A percentile compares a stretch with the other conserved stretches of the same genome.
These are phyloP conservation scores for Rhineura floridana DNA, from an alignment of 2,113 vertebrate species.

Conservation along the genomic window DNA sequence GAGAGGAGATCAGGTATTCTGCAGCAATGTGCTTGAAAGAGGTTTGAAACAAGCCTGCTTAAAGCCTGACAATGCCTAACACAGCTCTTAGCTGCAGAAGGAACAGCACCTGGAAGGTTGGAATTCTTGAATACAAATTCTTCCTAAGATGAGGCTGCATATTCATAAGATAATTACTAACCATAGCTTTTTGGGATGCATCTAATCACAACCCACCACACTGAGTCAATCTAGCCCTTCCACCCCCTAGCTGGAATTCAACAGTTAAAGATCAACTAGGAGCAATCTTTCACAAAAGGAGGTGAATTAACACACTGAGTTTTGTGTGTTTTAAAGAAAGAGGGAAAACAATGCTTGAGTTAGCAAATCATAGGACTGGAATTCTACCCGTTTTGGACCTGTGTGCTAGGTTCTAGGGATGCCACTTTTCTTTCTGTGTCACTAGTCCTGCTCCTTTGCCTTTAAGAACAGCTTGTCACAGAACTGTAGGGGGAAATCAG, in stretches of 20 bases:
- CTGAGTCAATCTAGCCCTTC: not conserved
- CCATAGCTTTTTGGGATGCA: not conserved
- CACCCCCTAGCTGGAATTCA: constrained; percentile 6
- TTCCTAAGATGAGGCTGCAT: constrained; percentile 6
- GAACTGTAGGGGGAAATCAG: not conserved
- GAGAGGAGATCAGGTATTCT: constrained; percentile 1
- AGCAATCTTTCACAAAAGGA: constrained; percentile 18
- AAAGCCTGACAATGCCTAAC: not conserved
- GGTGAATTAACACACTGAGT: not conserved
- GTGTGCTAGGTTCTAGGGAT: not conserved
- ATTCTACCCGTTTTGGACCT: not conserved
- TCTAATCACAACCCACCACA: constrained; percentile 12
- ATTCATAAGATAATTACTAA: constrained; percentile 20
- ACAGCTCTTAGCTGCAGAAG: not conserved
- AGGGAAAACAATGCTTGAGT: not conserved
- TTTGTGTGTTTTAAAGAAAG: constrained; percentile 4
- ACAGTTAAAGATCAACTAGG: constrained; percentile 16
- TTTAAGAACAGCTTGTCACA: not conserved
- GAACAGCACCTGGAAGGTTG: constrained; percentile 25
- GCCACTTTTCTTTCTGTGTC: not conserved
- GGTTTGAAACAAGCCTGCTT: not conserved
- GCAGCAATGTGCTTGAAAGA: not conserved
- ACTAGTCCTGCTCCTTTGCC: not conserved
- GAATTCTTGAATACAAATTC: not conserved
- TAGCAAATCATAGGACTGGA: not conserved